Evolutionary conservation across 1,140 invertebrate genomes (phyloP), one percentile per base, ranked within the genome.

Genomic region (Ceratosolen fusciceps): DNA sequence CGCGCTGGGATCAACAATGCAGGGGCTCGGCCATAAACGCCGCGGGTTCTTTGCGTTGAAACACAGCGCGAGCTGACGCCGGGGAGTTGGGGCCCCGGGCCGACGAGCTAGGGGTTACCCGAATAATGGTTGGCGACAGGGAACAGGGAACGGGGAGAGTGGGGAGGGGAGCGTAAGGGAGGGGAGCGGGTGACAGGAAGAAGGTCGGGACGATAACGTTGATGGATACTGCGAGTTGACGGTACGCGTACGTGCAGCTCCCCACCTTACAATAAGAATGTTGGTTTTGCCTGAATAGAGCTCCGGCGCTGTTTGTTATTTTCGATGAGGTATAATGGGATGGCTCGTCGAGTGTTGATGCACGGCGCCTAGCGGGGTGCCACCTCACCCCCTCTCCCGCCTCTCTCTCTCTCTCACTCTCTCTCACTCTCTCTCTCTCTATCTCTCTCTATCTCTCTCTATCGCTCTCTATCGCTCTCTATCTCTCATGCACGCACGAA

Each of bases 301-400:
- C 8, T 56, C 56, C 81, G 85, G 86, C 85, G 84, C 85, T 88
- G 88, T 89, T 89, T 90, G 88, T 90, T 89, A 88, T 79, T 88
- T 88, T 88, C 87, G 87, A 89, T 88, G 87, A 88, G 86, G 81
- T 87, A 86, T 86, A 85, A 88, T 87, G 87, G 86, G 88, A 49
- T 67, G 71, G 78, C 49, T 70, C 62, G 60, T 70, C n/a, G 73
- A 87, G 88, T 90, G 88, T 90, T 90, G 88, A 90, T 90, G 87
- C 87, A 89, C 89, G 82, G 88, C 86, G 85, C 89, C 81, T 89
- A 87, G 88, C 89, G 84, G 88, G 89, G 88, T 88, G 88, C 87
- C 87, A 70, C 70, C 68, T 68, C 34, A 12, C 67, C 29, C 9
- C 3, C 37, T n/a, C 39, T 24, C 19, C 26, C 68, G n/a, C 0